These are phyloP conservation scores for Drosophila neutralis DNA, from an alignment of 2,888 invertebrate genomes.

Conservation along the genomic window DNA sequence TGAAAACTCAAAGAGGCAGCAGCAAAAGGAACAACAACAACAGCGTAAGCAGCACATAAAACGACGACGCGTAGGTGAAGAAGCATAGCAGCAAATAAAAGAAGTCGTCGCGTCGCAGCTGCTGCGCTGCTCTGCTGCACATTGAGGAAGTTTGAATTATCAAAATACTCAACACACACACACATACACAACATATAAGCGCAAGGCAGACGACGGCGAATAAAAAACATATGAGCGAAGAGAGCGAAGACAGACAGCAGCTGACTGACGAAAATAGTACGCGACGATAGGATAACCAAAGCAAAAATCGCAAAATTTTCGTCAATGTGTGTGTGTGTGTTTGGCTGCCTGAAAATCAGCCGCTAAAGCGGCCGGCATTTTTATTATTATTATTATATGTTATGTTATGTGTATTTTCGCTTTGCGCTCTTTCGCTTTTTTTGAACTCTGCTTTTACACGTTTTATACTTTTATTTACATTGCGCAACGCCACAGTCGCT, in stretches of 20 bases:
- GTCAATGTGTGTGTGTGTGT: constrained; percentile 28
- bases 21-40: constrained; percentile 8
- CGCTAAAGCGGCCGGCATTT: constrained; percentile 77
- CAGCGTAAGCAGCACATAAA: constrained; percentile 40
- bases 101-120: constrained; percentile 29
- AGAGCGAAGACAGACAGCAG: constrained; percentile 39
- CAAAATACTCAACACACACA: constrained; percentile 52
- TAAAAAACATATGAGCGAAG: constrained; percentile 46
- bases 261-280: constrained; percentile 76
- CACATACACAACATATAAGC: constrained; percentile 12
- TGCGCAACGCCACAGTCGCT: constrained; percentile 42
- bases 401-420: constrained; percentile 71
- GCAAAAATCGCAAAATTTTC: constrained; percentile 59
- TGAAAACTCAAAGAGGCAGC: constrained; percentile 54
- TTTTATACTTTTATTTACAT: constrained; percentile 71
- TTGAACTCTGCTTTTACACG: constrained; percentile 62
- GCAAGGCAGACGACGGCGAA: constrained; percentile 26
- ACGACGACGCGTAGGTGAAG: constrained; percentile 54
- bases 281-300: constrained; percentile 65
- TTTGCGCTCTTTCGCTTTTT: constrained; percentile 55
- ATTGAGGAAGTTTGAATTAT: constrained; percentile 64
- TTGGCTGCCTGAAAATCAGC: constrained; percentile 64
- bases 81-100: constrained; percentile 42
- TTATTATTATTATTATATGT: constrained; percentile 73
- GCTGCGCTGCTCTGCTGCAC: constrained; percentile 42